Conservation (phyloP, 2,113 vertebrate genomes). For the Garra rufa region DNA sequence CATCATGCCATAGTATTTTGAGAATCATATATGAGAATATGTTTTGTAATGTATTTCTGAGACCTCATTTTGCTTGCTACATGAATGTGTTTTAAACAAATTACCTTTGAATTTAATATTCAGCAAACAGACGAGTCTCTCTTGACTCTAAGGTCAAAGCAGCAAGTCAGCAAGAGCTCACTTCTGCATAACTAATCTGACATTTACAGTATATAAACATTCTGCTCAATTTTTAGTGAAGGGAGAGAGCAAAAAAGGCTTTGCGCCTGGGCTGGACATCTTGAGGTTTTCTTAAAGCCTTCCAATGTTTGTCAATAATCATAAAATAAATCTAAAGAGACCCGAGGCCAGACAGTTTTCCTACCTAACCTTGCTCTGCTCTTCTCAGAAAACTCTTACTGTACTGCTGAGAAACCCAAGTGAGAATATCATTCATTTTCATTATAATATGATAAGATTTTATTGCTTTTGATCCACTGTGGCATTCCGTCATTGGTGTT, state of each 20-base stretch:
- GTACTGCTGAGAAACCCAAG: background rate
- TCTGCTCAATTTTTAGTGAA: background rate
- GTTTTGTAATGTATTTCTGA: background rate
- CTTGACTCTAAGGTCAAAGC: slow-evolving; percentile 29
- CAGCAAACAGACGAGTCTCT: slow-evolving; percentile 20
- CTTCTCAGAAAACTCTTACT: background rate
- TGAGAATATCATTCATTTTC: background rate
- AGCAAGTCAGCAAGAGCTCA: slow-evolving; percentile 43
- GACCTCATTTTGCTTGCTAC: background rate
- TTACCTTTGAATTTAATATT: slow-evolving; percentile 32
- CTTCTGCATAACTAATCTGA: slow-evolving; percentile 41
- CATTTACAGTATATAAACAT: slow-evolving; percentile 11
- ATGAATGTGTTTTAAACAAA: background rate
- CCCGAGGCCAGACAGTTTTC: background rate
- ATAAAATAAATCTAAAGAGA: slow-evolving; percentile 30
- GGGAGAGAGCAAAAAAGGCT: background rate
- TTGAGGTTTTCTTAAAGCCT: background rate
- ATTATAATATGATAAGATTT: slow-evolving; percentile 9
- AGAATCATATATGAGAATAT: background rate
- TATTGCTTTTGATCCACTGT: background rate
- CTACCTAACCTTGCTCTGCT: background rate
- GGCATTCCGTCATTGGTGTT: slow-evolving; percentile 15
- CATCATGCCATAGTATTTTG: no score
- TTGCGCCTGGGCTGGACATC: background rate
- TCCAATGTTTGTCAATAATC: slow-evolving; percentile 13